Evolutionary conservation across 2,797 vertebrate genomes (phyloP), one percentile per base, ranked within the genome.

Genomic region (Coregonus ussuriensis): DNA sequence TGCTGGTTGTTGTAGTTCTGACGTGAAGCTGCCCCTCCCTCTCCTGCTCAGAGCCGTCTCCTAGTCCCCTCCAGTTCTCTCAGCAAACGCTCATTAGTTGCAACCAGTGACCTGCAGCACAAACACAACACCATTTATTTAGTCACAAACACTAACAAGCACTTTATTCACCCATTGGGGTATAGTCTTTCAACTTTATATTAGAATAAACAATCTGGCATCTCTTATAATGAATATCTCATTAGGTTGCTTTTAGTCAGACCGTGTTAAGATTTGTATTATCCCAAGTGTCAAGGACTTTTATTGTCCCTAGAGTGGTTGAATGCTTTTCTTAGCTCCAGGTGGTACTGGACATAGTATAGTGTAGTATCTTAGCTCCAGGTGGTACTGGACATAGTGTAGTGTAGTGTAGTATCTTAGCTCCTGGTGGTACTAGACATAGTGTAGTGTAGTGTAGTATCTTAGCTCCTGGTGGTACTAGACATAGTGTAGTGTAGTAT

Each of bases 41-140:
- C 31, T 31, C 31, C 31, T 31, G 72, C 52, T 79, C 88, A 15
- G 74, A 66, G 76, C 21, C 77, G 73, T 79, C 87, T 78, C 80
- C 75, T 85, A n/a, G 67, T 83, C 77, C 82, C 89, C 62, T 87
- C 91, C 82, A 94, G 85, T 84, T 95, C 92, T 52, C 88, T 88
- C 21, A 21, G 21, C 56, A 93, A 91, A 79, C 90, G 21, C 21
- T 21, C 21, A 21, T 21, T 21, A 21, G 21, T 21, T 21, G 21
- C 21, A 21, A 95, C 90, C 85, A 95, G 89, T 56, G 91, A 93
- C 83, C 96, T 96, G 89, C 29, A 85, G 81, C 13, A 74, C 25
- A 70, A 31, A 79, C 29, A 81, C 69, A 77, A 82, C 53, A 81
- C 37, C 54, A 21, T 21, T 21, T 21, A 54, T 18, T 59, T 7